Conservation (phyloP, 2,113 vertebrate genomes). For the Albula glossodonta region DNA sequence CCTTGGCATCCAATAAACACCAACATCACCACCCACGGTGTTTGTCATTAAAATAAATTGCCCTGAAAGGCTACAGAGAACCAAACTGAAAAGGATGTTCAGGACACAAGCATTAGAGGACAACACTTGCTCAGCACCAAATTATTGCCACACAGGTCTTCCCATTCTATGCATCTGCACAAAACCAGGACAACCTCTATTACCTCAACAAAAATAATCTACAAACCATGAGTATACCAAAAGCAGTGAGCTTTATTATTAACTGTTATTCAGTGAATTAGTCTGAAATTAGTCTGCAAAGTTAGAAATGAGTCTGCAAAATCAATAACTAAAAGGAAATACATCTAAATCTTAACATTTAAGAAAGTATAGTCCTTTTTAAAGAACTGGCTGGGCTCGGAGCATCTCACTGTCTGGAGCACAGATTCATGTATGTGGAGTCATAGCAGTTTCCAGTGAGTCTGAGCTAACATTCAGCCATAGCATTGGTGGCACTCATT, state of each 20-base stretch:
- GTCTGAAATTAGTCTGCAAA: too few species aligned
- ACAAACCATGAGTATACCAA: not conserved
- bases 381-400: too few species aligned
- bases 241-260: not conserved
- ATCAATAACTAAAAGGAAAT: too few species aligned
- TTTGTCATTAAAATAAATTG: slow-evolving; percentile 35
- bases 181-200: not conserved
- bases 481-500: too few species aligned
- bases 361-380: too few species aligned
- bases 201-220: not conserved
- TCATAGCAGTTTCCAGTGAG: too few species aligned
- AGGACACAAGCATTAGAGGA: slow-evolving; percentile 4
- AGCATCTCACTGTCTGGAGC: too few species aligned
- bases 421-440: too few species aligned
- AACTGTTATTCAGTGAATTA: not conserved
- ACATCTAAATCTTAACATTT: too few species aligned
- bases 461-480: too few species aligned
- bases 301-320: too few species aligned
- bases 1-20: slow-evolving; percentile 1
- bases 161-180: not conserved
- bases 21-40: slow-evolving; percentile 13
- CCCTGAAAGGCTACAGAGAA: slow-evolving; percentile 21
- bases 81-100: not conserved
- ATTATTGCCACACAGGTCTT: slow-evolving; percentile 21
- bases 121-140: slow-evolving; percentile 3